Percentiles rank a stretch among this genome's conserved stretches.
phyloP scores from a whole-genome alignment of 2,888 invertebrate species.

The Lasius fuliginosus region DNA sequence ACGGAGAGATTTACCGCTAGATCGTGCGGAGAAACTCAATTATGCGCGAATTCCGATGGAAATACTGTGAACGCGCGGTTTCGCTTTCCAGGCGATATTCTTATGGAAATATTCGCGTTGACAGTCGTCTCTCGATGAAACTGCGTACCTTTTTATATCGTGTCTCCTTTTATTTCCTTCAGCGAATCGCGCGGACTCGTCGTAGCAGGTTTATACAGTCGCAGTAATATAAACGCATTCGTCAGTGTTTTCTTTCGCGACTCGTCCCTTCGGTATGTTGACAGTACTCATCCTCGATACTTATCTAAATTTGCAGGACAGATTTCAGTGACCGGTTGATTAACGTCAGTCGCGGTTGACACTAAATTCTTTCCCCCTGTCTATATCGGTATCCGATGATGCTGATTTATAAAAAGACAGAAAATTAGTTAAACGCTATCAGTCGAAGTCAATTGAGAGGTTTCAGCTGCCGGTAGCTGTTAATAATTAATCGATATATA shows the following conservation, averaged over 20 bases:
- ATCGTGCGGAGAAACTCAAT: constrained; percentile 47
- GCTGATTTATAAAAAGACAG: neutral
- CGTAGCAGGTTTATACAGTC: constrained; percentile 13
- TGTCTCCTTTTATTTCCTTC: constrained; percentile 18
- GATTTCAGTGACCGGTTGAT: constrained; percentile 19
- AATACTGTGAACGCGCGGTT: neutral
- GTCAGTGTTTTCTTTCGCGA: constrained; percentile 37
- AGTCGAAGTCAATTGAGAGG: neutral
- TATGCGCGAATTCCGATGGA: constrained; percentile 41
- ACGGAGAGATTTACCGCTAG: constrained; percentile 51
- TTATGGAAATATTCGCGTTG: constrained; percentile 26
- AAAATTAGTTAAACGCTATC: constrained; percentile 4
- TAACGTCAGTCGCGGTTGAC: constrained; percentile 39
- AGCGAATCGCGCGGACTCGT: neutral
- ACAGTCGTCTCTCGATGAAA: constrained; percentile 17
- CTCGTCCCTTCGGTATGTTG: constrained; percentile 37
- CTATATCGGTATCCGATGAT: neutral
- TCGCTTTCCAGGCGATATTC: constrained; percentile 35
- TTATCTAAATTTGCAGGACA: constrained; percentile 43
- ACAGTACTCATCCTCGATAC: constrained; percentile 42
- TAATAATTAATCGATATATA: neutral
- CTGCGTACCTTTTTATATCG: constrained; percentile 24
- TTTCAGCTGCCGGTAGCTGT: neutral
- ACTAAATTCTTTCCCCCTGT: constrained; percentile 24
- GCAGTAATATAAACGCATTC: constrained; percentile 14